Evolutionary conservation across 2,113 vertebrate species (phyloP).

Genomic region (Odobenus rosmarus): DNA sequence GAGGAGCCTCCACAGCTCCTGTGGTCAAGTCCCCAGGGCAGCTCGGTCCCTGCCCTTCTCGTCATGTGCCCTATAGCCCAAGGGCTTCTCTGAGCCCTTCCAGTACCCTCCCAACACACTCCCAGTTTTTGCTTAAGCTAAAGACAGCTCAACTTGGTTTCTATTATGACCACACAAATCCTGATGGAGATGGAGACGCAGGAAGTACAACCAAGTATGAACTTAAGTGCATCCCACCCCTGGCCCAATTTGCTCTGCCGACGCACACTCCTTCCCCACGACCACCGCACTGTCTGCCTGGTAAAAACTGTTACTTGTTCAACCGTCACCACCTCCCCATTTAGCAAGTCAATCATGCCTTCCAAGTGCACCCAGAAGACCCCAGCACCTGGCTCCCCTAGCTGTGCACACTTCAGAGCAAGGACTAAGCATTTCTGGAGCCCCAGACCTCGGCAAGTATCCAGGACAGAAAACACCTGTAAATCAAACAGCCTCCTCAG

Average conservation of each 20-base stretch:
- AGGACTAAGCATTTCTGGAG: background rate
- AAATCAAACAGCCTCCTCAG: background rate
- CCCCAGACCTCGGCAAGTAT: background rate
- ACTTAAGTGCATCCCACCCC: background rate
- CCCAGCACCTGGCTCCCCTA: background rate
- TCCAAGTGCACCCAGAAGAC: background rate
- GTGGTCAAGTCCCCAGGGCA: rapidly evolving
- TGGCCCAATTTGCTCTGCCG: rapidly evolving
- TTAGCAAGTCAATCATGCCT: background rate
- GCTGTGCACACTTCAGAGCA: background rate
- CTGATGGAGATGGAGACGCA: background rate
- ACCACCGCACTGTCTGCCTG: background rate
- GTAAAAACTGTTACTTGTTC: background rate
- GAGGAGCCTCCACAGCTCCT: background rate
- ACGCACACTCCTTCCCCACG: background rate
- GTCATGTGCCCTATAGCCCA: rapidly evolving
- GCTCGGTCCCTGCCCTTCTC: too few species aligned
- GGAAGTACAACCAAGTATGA: background rate
- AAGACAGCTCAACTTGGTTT: background rate
- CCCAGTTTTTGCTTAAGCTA: background rate
- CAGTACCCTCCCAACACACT: background rate
- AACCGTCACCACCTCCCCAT: background rate
- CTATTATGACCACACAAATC: background rate
- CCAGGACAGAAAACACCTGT: background rate
- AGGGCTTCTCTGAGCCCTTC: background rate